Evolutionary conservation across 1,140 invertebrate species (phyloP), one percentile per base, ranked within the genome.

Genomic region (Ladona fulva): DNA sequence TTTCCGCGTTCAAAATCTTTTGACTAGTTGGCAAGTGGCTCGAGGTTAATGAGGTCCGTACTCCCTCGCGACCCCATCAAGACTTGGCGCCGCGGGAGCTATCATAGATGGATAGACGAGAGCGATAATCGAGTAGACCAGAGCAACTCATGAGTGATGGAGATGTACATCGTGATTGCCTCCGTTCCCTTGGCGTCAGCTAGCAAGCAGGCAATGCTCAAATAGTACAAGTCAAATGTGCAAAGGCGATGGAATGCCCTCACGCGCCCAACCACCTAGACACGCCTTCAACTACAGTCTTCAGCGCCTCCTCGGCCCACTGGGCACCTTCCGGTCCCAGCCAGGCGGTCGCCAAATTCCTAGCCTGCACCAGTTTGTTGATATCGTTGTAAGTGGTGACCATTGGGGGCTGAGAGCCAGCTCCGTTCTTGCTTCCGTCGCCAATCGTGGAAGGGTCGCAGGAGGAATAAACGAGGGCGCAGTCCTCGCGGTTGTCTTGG

Each of bases 361-460:
- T 89, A 3, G 93, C 93, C 75, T 92, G 91, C 3, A 95, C 93
- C 42, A 95, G 87, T 85, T 94, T 94, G 81, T 94, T 93, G 79
- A 95, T 94, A 80, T 94, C 92, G 81, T 95, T 92, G 83, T 91
- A 94, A 0, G 93, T 94, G 25, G 92, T 92, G 44, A 94, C 87
- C 91, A 95, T 94, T 10, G 93, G 93, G 78, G 93, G 92, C 82
- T 90, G 92, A 74, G 90, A 87, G 0, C 14, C 19, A 25, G 10
- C 42, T 6, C 8, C 12, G 6, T 25, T 12, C 0, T n/a, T 76
- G 14, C 24, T 19, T 16, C 29, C 24, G 37, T 75, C 74, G 14
- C 24, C 74, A 10, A 25, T 75, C 5, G 87, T 85, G 16, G 86
- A 82, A 6, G 52, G 52, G 75, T 88, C 86, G 80, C 88, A 90